Conservation (phyloP, 2,113 vertebrate genomes). For the Neopipo cinnamomea region DNA sequence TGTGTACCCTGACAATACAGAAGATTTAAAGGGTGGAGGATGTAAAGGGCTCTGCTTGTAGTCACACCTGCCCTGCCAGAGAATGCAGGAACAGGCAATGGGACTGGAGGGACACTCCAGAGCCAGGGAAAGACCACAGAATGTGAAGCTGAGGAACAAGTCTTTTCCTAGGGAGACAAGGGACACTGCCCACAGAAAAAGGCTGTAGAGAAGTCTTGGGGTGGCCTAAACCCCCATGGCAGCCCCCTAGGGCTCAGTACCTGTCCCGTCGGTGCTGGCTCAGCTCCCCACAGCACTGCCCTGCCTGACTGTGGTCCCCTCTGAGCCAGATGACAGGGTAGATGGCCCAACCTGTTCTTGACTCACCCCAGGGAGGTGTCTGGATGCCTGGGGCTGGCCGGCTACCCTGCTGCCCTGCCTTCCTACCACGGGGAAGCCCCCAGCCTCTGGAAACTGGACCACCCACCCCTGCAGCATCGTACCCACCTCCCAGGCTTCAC, state of each 20-base stretch:
- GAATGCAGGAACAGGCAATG: neutral
- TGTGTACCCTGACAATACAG: neutral
- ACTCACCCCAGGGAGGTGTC: fast-evolving
- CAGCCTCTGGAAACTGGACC: neutral
- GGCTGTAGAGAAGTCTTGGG: neutral
- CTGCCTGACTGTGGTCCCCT: neutral
- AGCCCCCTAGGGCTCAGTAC: neutral
- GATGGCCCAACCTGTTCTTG: neutral
- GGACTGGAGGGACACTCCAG: neutral
- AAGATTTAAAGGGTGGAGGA: neutral
- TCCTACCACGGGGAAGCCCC: fast-evolving
- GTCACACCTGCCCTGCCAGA: neutral
- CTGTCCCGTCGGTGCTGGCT: fast-evolving
- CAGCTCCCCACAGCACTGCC: neutral
- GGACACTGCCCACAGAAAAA: neutral
- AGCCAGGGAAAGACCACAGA: neutral
- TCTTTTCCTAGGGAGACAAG: neutral
- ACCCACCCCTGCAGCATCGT: fast-evolving
- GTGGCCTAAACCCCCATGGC: neutral
- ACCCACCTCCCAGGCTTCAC: neutral
- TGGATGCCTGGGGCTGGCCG: neutral
- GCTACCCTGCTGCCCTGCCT: neutral
- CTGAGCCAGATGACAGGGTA: neutral
- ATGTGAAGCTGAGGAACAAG: neutral
- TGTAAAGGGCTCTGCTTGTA: neutral